Base-by-base conservation (phyloP, 2,113 vertebrate species). In the Neolamprologus hecqui region DNA sequence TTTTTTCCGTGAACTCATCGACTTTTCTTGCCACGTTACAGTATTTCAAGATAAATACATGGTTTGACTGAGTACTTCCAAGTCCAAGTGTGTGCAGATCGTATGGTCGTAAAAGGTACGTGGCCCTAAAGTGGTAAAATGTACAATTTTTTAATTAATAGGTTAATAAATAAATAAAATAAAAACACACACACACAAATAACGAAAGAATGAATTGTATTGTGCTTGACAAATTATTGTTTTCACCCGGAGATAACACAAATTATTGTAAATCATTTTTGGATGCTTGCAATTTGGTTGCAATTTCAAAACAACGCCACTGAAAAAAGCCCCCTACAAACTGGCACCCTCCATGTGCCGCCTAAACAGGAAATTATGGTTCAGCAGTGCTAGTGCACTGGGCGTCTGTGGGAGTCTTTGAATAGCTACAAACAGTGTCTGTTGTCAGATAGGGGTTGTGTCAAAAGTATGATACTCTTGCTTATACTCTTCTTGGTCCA, bases 131-230 rank as follows among this genome's bases (percentile, higher is more conserved):
- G 45, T 51, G 10, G 23, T 49, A 31, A 75, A 75, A 26, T 28
- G 3, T 35, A 35, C 1, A 63, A 0, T 19, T 11, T 9, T 40
- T 40, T 23, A 3, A 10, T 45, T 6, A 73, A 65, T 21, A 13
- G 33, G 19, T 65, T 35, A 65, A 65, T 65, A 65, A 21, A 68
- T 68, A 45, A 73, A 73, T 14, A 3, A 15, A 45, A 45, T 9
- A 26, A 23, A 23, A 70, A 15, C 2, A 33, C 3, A 26, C 7
- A 70, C 19, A 37, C 19, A 35, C 7, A 70, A 42, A 37, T 37
- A 37, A 65, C 33, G 3, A 37, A 37, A 42, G 7, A 68, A 40
- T 40, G 33, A 4, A 68, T 65, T 7, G 60, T 65, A 13, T 37
- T 65, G 60, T 37, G 33, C 60, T 65, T 65, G 60, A 1, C 19